phyloP scores from a whole-genome alignment of 2,797 vertebrate species.

The Artibeus jamaicensis region DNA sequence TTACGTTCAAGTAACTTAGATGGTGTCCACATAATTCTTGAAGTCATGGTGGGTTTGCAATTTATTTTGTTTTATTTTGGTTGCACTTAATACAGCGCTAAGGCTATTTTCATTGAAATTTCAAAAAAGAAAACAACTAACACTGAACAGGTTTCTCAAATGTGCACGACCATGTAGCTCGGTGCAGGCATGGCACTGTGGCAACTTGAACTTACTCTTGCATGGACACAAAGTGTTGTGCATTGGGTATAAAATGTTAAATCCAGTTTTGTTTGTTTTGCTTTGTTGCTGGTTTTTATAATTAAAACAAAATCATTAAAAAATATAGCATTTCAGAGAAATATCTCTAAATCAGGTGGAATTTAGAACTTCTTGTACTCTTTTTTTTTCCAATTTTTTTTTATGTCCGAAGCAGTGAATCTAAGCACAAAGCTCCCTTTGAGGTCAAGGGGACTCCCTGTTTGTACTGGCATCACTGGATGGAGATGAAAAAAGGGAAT shows the following conservation, averaged over 20 bases:
- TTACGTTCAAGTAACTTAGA: constrained; percentile 87
- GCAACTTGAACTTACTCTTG: constrained; percentile 10
- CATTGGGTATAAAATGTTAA: background rate
- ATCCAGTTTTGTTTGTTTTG: background rate
- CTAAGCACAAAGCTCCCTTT: constrained; percentile 66
- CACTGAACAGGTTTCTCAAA: constrained; percentile 56
- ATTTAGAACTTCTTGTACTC: constrained; percentile 54
- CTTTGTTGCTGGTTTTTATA: background rate
- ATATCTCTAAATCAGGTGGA: constrained; percentile 67
- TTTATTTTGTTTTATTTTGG: constrained; percentile 81
- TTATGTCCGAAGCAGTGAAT: constrained; percentile 23
- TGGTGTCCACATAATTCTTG: constrained; percentile 83
- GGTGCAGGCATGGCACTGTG: background rate
- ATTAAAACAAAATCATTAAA: constrained; percentile 4
- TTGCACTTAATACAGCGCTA: constrained; percentile 74
- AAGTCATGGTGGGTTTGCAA: constrained; percentile 80
- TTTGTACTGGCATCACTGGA: constrained; percentile 46
- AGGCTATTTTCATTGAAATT: constrained; percentile 67
- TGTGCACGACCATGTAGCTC: background rate
- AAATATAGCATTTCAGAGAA: constrained; percentile 29
- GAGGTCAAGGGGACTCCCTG: constrained; percentile 65
- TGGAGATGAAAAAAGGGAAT: constrained; percentile 33
- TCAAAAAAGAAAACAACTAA: constrained; percentile 31
- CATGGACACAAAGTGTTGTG: background rate
- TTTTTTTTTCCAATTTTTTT: constrained; percentile 35